Conservation (phyloP, 2,113 vertebrate species). For the Trachemys scripta region DNA sequence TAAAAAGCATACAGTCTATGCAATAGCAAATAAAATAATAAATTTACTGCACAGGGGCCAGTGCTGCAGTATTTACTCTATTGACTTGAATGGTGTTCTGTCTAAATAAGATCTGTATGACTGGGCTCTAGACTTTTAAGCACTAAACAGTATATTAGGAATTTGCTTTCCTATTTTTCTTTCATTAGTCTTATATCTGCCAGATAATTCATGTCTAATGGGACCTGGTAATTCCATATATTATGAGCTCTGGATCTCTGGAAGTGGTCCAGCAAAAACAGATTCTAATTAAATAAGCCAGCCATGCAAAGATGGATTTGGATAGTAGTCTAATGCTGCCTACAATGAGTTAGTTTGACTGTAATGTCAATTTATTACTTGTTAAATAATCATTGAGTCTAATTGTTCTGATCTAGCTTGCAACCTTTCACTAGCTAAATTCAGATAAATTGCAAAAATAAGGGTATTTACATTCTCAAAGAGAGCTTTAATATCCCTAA, state of each 20-base stretch:
- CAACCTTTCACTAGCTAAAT: conserved; percentile 50
- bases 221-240: conserved; percentile 52
- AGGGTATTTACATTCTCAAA: conserved; percentile 46
- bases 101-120: neutral
- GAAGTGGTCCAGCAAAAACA: conserved; percentile 66
- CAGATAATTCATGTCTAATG: conserved; percentile 49
- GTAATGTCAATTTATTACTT: conserved; percentile 62
- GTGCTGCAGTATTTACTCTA: conserved; percentile 36
- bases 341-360: conserved; percentile 33
- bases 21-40: neutral
- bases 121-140: neutral
- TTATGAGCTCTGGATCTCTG: conserved; percentile 73
- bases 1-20: neutral
- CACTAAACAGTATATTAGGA: conserved; percentile 20
- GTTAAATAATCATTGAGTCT: conserved; percentile 73
- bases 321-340: conserved; percentile 67
- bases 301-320: conserved; percentile 56
- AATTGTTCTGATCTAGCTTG: conserved; percentile 56
- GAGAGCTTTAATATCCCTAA: conserved; percentile 41
- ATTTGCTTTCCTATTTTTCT: conserved; percentile 38
- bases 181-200: conserved; percentile 60
- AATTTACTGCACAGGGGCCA: neutral
- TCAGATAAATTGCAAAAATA: conserved; percentile 51
- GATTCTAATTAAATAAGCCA: conserved; percentile 77
- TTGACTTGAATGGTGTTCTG: conserved; percentile 29